phyloP scores from a whole-genome alignment of 2,797 vertebrate genomes.

The Pipistrellus nathusii region DNA sequence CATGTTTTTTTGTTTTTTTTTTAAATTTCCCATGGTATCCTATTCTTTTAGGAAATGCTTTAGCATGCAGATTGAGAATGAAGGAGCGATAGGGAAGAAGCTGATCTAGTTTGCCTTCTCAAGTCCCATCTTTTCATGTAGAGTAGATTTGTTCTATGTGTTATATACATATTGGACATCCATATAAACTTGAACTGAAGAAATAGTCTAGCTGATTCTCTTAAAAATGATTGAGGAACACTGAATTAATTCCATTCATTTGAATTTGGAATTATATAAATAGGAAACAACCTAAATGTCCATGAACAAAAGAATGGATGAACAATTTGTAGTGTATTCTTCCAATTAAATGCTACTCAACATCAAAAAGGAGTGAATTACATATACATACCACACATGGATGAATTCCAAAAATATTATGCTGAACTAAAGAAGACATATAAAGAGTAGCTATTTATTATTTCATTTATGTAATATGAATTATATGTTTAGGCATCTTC shows the following conservation, averaged over 20 bases:
- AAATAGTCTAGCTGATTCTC: neutral
- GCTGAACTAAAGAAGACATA: slow-evolving; percentile 6
- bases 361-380: neutral
- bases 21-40: neutral
- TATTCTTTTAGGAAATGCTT: slow-evolving; percentile 20
- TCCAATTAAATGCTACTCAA: neutral
- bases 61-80: neutral
- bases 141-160: neutral
- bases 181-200: neutral
- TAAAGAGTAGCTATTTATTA: neutral
- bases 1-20: neutral
- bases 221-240: neutral
- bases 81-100: neutral
- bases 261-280: neutral
- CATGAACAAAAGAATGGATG: neutral
- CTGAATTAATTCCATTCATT: slow-evolving; percentile 40
- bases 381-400: neutral
- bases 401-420: neutral
- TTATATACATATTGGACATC: neutral
- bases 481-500: neutral
- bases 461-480: neutral
- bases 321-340: neutral
- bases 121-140: neutral
- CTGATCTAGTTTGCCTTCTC: neutral
- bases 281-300: neutral